These are phyloP conservation scores for Neopipo cinnamomea DNA, from an alignment of 2,113 vertebrate genomes.

Conservation along the genomic window DNA sequence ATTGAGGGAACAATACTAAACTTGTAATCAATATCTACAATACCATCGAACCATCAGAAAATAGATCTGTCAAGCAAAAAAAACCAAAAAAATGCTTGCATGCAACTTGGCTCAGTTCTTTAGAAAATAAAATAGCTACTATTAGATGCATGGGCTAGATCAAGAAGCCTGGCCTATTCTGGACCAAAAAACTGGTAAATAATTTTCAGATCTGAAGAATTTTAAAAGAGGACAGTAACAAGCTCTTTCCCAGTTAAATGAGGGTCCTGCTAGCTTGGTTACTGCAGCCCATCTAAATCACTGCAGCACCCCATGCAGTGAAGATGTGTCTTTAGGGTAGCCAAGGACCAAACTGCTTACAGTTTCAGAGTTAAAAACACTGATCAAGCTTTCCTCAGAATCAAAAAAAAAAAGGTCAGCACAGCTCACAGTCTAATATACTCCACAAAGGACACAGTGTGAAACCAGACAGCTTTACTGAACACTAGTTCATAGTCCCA, in stretches of 20 bases:
- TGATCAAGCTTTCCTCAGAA: background rate
- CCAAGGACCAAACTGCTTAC: background rate
- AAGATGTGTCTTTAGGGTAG: background rate
- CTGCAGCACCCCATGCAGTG: background rate
- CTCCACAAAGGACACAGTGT: background rate
- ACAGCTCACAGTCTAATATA: background rate
- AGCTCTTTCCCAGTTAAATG: background rate
- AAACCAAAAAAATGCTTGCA: background rate
- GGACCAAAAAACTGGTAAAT: background rate
- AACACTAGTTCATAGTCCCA: background rate
- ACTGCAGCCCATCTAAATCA: background rate
- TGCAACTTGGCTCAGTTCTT: background rate
- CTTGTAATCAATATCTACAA: background rate
- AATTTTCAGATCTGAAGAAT: conserved; percentile 8
- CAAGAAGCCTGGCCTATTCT: background rate
- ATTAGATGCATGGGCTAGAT: background rate
- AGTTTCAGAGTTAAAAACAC: background rate
- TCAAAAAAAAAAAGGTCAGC: background rate
- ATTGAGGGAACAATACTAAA: background rate
- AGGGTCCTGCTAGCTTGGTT: background rate
- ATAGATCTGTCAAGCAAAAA: background rate
- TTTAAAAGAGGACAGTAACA: background rate
- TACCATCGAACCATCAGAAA: background rate
- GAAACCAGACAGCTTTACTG: background rate
- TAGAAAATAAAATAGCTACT: background rate